A percentile compares a stretch with the other conserved stretches of the same genome.
phyloP scores from a whole-genome alignment of 2,113 vertebrate genomes.

The Sebastes schlegelii region DNA sequence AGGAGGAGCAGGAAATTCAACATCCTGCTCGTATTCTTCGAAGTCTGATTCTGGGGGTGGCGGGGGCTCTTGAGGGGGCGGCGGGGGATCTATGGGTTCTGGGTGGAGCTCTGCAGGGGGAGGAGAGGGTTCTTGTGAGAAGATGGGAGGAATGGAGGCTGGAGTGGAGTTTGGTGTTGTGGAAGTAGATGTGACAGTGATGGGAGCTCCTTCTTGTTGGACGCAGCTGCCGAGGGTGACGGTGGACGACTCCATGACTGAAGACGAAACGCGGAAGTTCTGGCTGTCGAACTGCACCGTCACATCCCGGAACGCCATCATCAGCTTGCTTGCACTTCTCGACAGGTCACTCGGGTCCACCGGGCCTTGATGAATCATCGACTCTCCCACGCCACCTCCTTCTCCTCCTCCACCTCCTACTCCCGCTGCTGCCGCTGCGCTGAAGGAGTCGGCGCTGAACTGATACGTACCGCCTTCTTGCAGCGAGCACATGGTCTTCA shows the following conservation, averaged over 20 bases:
- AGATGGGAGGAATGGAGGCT: not conserved
- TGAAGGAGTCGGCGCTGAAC: constrained; percentile 90
- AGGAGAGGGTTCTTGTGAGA: constrained; percentile 50
- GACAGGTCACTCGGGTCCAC: constrained; percentile 84
- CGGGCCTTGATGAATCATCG: constrained; percentile 55
- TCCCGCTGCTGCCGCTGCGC: constrained; percentile 69
- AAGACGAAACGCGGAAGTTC: constrained; percentile 95
- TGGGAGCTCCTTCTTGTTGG: constrained; percentile 72
- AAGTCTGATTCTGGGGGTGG: constrained; percentile 72
- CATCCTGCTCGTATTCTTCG: constrained; percentile 65
- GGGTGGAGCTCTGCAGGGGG: constrained; percentile 56
- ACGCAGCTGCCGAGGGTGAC: constrained; percentile 92
- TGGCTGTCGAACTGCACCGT: constrained; percentile 96
- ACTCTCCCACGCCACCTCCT: constrained; percentile 51
- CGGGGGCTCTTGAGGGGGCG: constrained; percentile 73
- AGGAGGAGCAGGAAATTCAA: constrained; percentile 84
- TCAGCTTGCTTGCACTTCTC: constrained; percentile 91
- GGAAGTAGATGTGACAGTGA: constrained; percentile 35
- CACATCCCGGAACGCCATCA: constrained; percentile 99
- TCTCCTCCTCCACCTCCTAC: constrained; percentile 64
- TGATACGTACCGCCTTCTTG: constrained; percentile 92
- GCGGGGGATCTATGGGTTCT: constrained; percentile 63
- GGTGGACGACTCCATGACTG: constrained; percentile 87
- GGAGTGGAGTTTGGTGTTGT: constrained; percentile 51
- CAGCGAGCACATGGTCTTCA: constrained; percentile 97